Conservation (phyloP, 2,113 vertebrate genomes). For the Xiphorhynchus elegans region DNA sequence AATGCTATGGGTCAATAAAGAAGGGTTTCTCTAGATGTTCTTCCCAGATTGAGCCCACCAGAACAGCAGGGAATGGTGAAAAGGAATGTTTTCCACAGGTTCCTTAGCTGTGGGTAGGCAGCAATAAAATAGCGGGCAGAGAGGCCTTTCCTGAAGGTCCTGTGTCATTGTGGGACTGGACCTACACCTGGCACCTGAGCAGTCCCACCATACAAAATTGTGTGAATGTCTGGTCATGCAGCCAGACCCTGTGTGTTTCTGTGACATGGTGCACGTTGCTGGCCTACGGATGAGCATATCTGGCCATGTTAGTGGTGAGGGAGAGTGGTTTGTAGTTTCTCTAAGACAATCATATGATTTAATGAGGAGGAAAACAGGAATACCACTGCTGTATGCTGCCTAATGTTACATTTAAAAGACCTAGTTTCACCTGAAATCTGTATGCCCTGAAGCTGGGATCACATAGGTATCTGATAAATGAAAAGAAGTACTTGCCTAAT, state of each 20-base stretch:
- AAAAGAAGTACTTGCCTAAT: background rate
- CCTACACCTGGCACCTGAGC: accelerated
- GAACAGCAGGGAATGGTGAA: background rate
- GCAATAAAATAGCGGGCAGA: accelerated
- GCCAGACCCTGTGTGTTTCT: background rate
- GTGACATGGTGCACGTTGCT: background rate
- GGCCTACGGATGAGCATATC: background rate
- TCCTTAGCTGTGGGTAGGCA: background rate
- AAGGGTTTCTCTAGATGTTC: background rate
- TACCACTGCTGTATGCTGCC: background rate
- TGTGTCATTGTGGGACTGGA: accelerated
- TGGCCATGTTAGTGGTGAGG: background rate
- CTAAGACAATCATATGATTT: background rate
- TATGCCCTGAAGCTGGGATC: background rate
- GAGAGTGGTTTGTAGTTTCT: background rate
- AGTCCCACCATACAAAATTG: background rate
- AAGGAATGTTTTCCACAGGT: background rate
- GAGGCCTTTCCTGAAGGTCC: background rate
- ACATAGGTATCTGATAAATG: background rate
- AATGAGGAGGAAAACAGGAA: background rate
- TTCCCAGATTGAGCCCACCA: background rate
- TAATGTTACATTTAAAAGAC: background rate
- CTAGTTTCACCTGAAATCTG: background rate
- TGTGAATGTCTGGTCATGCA: accelerated
- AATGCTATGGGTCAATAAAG: background rate